These are phyloP conservation scores for Cottoperca gobio DNA, from an alignment of 2,797 vertebrate species.

Conservation along the genomic window DNA sequence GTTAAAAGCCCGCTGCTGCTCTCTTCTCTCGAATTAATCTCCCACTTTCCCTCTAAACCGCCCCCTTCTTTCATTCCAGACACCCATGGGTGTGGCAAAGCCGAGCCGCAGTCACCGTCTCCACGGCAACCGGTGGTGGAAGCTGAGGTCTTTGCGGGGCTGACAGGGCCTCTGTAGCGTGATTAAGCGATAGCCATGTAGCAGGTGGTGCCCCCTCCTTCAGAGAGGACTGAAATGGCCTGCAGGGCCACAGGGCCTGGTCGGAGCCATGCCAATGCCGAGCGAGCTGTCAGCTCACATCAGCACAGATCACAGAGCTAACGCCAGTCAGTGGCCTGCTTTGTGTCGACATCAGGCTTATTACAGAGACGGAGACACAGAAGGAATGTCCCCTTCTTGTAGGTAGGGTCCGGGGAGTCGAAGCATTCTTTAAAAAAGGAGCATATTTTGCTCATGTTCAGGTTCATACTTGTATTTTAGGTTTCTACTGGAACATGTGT, in stretches of 20 bases:
- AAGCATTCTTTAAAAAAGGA: neutral
- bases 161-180: conserved; percentile 3
- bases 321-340: conserved; percentile 44
- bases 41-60: conserved; percentile 20
- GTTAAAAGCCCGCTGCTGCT: neutral
- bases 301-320: conserved; percentile 60
- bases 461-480: too few species aligned
- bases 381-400: neutral
- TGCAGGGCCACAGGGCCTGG: conserved; percentile 57
- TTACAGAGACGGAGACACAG: conserved; percentile 13
- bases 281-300: conserved; percentile 71
- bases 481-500: too few species aligned
- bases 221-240: conserved; percentile 27
- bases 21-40: conserved; percentile 18
- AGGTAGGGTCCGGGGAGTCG: neutral
- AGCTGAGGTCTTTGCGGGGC: conserved; percentile 52
- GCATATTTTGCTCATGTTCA: too few species aligned
- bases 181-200: conserved; percentile 47
- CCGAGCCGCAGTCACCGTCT: conserved; percentile 49
- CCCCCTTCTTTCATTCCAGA: conserved; percentile 41
- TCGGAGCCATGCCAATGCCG: conserved; percentile 51
- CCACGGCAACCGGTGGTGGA: conserved; percentile 67
- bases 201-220: conserved; percentile 68
- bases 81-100: conserved; percentile 68
- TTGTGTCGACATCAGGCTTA: conserved; percentile 35